These are phyloP conservation scores for Struthidea cinerea DNA, from an alignment of 2,113 vertebrate genomes.

Conservation along the genomic window DNA sequence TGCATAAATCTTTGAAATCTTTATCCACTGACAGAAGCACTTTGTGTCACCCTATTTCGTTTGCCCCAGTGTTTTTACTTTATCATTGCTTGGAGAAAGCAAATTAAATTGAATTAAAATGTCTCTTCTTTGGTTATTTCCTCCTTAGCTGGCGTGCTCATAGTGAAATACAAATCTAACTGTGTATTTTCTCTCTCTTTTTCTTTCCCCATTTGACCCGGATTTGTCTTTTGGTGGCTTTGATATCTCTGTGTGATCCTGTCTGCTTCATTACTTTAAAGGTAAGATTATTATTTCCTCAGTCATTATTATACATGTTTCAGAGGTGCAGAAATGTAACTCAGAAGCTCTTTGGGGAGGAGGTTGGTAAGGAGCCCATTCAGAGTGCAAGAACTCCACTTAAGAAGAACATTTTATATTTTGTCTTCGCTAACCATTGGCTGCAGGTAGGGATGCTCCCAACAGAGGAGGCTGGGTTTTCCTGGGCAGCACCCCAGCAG, in stretches of 20 bases:
- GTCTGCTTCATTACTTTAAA: not conserved
- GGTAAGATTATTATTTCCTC: constrained; percentile 50
- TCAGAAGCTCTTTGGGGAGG: not conserved
- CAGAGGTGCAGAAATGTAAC: not conserved
- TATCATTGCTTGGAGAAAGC: not conserved
- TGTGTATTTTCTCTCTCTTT: not conserved
- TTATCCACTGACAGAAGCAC: not conserved
- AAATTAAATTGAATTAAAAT: not conserved
- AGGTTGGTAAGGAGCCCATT: not conserved
- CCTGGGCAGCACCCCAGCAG: not conserved
- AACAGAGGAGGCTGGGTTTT: not conserved
- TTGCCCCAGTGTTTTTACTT: not conserved
- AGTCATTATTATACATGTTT: not conserved
- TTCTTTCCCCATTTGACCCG: not conserved
- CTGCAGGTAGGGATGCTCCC: not conserved
- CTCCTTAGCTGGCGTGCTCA: not conserved
- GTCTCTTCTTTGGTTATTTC: not conserved
- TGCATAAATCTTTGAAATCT: constrained; percentile 9
- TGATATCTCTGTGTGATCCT: constrained; percentile 3
- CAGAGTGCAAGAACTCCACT: not conserved
- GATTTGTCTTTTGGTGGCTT: constrained; percentile 45
- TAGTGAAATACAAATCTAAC: not conserved
- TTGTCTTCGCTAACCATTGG: not conserved
- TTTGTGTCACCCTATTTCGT: not conserved
- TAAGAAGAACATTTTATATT: not conserved